Conservation (phyloP, 2,888 invertebrate genomes). For the Sminthurides aquaticus region DNA sequence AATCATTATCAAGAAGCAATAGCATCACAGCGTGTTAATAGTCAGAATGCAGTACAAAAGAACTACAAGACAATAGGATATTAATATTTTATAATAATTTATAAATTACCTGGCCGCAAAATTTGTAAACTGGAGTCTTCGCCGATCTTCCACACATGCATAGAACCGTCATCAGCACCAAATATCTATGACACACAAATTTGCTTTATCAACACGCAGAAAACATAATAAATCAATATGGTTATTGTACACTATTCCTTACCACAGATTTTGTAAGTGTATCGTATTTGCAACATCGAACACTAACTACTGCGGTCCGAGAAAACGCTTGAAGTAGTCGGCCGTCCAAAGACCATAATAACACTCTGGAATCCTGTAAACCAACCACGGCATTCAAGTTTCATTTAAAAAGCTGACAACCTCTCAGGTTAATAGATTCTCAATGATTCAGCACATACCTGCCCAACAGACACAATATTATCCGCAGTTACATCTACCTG, state of each 20-base stretch:
- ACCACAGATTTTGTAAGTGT: neutral
- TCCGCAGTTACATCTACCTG: conserved; percentile 4
- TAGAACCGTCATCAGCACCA: conserved; percentile 15
- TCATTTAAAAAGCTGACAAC: neutral
- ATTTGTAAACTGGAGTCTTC: neutral
- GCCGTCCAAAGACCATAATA: conserved; percentile 8
- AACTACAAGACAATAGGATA: too few relatives aligned
- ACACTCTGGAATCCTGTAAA: conserved; percentile 8
- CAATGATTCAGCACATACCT: neutral
- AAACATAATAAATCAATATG: too few relatives aligned
- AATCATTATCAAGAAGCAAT: too few relatives aligned
- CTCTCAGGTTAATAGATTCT: neutral
- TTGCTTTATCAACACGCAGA: too few relatives aligned
- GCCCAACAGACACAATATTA: conserved; percentile 12
- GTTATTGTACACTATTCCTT: neutral
- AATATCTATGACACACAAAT: conserved; percentile 5
- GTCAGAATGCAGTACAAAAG: too few relatives aligned
- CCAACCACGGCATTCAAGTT: neutral
- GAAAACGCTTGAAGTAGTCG: conserved; percentile 12
- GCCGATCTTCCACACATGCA: neutral
- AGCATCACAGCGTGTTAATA: too few relatives aligned
- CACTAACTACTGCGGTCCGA: neutral
- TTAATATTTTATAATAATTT: too few relatives aligned
- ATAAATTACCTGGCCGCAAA: neutral
- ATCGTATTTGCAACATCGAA: conserved; percentile 13